Evolutionary conservation across 2,113 vertebrate species (phyloP).

Genomic region (Cnemophilus loriae): DNA sequence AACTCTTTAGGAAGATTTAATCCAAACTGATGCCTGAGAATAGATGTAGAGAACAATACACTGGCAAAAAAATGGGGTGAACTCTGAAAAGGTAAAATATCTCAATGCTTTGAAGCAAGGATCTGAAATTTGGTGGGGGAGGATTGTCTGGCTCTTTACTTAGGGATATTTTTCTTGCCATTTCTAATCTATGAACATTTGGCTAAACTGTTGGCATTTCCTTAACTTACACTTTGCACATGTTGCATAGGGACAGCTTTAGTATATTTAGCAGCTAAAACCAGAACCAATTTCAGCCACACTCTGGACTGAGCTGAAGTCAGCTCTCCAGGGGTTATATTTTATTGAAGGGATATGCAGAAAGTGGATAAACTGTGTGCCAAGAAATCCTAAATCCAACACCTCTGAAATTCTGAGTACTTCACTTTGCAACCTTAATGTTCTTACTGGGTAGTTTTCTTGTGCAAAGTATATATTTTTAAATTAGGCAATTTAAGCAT

Average conservation of each 20-base stretch:
- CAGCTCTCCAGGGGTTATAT: neutral
- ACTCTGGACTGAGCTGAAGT: neutral
- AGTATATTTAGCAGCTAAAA: neutral
- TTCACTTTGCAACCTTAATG: neutral
- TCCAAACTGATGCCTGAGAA: neutral
- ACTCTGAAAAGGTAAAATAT: neutral
- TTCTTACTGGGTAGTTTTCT: neutral
- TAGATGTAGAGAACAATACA: neutral
- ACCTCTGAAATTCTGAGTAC: neutral
- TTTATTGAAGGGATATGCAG: neutral
- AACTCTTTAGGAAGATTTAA: neutral
- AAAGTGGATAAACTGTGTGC: neutral
- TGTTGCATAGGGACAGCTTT: neutral
- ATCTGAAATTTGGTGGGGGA: neutral
- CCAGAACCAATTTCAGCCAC: neutral
- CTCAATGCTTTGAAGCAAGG: neutral
- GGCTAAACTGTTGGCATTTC: neutral
- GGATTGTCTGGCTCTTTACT: neutral
- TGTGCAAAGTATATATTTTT: neutral
- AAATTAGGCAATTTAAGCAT: neutral
- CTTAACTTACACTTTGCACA: neutral
- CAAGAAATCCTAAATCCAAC: neutral
- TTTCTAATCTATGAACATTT: neutral
- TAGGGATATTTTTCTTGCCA: neutral
- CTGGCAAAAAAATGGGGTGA: neutral